Base-by-base conservation (phyloP, 2,113 vertebrate genomes). In the Burhinus bistriatus region DNA sequence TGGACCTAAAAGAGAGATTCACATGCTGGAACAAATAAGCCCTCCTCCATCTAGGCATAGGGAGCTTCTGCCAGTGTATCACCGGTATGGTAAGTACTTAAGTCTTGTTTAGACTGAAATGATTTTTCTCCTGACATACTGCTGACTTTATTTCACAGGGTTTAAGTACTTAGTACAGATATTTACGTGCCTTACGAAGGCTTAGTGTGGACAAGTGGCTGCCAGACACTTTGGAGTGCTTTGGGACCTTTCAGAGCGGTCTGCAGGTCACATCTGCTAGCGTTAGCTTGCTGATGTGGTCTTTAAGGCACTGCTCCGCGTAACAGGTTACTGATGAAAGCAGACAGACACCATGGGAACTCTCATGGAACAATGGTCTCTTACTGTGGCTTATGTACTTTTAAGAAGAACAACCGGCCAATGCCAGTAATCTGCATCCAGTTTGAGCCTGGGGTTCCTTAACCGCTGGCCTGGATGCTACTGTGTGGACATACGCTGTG, bases 251-350 rank as follows among this genome's bases (percentile, higher is more conserved):
- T 26, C 7, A 2, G 64, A 47, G 55, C 30, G 40, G 6, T 27
- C 32, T 14, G 47, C 29, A 17, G 54, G 54, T 12, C 36, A 3
- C 4, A 6, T 34, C 30, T 44, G 18, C 6, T 36, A 15, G 42
- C 11, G 8, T 36, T 45, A 18, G 17, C 61, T 59, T 42, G 49
- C 57, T 32, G 25, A 5, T n/a, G 58, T 15, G 17, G 36, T 42
- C 68, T 52, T 15, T 2, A 12, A 13, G 21, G 26, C 30, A 0
- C 29, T 27, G 61, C 62, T 34, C 27, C 64, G 11, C 5, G 0
- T 22, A 8, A 17, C 29, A 76, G 79, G 32, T 52, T 52, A 9
- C 70, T 38, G 73, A 3, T 71, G 66, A 55, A 42, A 57, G 61
- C 75, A 25, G n/a, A 23, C 75, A 25, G n/a, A 23, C 1, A 12